Conservation (phyloP, 2,888 invertebrate species). For the Parnassius apollo region DNA sequence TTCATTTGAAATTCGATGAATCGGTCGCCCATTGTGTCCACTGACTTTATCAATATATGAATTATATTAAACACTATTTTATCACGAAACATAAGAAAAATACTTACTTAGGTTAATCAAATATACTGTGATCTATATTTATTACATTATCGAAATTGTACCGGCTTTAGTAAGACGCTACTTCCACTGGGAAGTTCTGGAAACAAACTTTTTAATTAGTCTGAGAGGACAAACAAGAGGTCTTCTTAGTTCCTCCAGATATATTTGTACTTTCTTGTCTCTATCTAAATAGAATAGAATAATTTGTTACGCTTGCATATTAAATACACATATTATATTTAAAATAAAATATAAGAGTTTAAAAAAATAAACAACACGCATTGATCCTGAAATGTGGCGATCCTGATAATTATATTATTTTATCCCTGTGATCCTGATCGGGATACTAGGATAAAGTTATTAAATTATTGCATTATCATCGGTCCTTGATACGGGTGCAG, state of each 20-base stretch:
- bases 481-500: too few species aligned
- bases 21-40: constrained; percentile 33
- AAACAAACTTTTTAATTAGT: constrained; percentile 81
- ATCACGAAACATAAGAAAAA: constrained; percentile 21
- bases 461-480: too few species aligned
- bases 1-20: constrained; percentile 60
- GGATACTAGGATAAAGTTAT: too few species aligned
- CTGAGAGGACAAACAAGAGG: constrained; percentile 77
- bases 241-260: constrained; percentile 62
- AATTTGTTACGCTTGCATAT: constrained; percentile 39
- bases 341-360: not conserved
- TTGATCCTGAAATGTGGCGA: too few species aligned
- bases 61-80: constrained; percentile 35
- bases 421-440: too few species aligned
- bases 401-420: too few species aligned
- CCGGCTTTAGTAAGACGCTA: constrained; percentile 58
- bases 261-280: constrained; percentile 54
- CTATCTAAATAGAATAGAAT: constrained; percentile 46
- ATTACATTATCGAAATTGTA: constrained; percentile 61
- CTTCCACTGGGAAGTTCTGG: constrained; percentile 62
- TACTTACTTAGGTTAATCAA: constrained; percentile 19
- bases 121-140: constrained; percentile 40
- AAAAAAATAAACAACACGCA: too few species aligned
- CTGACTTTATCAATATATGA: constrained; percentile 51
- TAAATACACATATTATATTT: constrained; percentile 49